phyloP scores from a whole-genome alignment of 1,140 invertebrate genomes.

The Sitobion miscanthi region DNA sequence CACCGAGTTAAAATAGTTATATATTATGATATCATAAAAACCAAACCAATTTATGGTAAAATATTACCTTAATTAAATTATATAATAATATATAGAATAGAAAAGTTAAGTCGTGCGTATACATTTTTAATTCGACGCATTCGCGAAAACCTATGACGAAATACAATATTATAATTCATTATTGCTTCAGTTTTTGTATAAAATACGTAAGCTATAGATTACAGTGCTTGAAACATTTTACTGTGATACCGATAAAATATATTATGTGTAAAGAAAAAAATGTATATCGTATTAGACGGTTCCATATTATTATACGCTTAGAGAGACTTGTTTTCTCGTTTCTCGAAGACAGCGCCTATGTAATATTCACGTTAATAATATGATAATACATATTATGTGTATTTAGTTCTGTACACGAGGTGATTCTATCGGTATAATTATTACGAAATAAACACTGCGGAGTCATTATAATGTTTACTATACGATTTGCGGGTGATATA shows the following conservation, averaged over 20 bases:
- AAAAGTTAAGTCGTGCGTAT: neutral
- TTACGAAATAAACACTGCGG: neutral
- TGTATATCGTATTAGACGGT: neutral
- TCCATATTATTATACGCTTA: neutral
- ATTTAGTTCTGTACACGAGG: neutral
- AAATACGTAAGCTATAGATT: neutral
- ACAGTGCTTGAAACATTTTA: neutral
- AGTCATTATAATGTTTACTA: neutral
- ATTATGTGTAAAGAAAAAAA: neutral
- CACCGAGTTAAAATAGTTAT: neutral
- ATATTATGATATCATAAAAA: neutral
- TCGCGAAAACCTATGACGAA: neutral
- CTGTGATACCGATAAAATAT: neutral
- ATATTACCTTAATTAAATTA: neutral
- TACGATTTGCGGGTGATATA: neutral
- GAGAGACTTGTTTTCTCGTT: neutral
- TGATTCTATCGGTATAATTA: neutral
- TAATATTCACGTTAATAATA: neutral
- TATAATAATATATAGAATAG: neutral
- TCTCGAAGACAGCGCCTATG: neutral
- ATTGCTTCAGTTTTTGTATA: neutral
- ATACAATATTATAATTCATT: neutral
- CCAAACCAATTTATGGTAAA: neutral
- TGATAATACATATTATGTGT: neutral
- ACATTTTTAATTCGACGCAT: neutral